phyloP scores from a whole-genome alignment of 2,888 invertebrate genomes.

The Netelia virgata region DNA sequence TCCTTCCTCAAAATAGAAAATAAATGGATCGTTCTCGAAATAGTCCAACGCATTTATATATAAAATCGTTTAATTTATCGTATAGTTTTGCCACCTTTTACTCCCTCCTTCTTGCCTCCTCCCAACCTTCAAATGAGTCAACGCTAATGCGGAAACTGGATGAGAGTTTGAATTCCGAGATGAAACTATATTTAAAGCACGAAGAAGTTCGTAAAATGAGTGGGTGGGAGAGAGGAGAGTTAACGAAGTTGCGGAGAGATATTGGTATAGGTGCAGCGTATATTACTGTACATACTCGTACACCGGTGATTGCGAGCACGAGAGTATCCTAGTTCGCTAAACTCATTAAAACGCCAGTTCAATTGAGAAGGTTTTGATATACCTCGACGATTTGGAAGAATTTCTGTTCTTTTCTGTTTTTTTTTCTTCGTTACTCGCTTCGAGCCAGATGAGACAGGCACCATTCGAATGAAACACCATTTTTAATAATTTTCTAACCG shows the following conservation, averaged over 20 bases:
- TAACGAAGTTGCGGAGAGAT: constrained; percentile 38
- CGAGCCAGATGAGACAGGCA: constrained; percentile 4
- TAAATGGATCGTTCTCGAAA: constrained; percentile 66
- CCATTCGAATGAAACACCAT: constrained; percentile 11
- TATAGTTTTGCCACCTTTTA: constrained; percentile 42
- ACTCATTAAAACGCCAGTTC: constrained; percentile 55
- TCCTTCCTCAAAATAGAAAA: constrained; percentile 62
- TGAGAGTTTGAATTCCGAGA: constrained; percentile 41
- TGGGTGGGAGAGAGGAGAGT: constrained; percentile 16
- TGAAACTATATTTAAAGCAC: constrained; percentile 54
- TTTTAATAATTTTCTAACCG: background rate
- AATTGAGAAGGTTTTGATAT: constrained; percentile 37
- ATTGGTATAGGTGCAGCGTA: constrained; percentile 13
- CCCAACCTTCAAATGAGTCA: constrained; percentile 38
- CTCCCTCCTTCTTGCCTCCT: no score
- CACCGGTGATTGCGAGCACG: constrained; percentile 41
- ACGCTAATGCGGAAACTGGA: constrained; percentile 60
- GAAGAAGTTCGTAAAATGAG: constrained; percentile 36
- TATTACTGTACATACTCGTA: constrained; percentile 15
- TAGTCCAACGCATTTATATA: constrained; percentile 53
- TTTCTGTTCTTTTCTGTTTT: constrained; percentile 3
- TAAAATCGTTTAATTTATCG: constrained; percentile 33
- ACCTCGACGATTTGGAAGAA: constrained; percentile 6
- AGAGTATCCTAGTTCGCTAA: constrained; percentile 49
- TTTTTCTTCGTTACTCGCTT: background rate